A percentile compares a stretch with the other conserved stretches of the same genome.
phyloP scores from a whole-genome alignment of 2,113 vertebrate genomes.

The Mus pahari region DNA sequence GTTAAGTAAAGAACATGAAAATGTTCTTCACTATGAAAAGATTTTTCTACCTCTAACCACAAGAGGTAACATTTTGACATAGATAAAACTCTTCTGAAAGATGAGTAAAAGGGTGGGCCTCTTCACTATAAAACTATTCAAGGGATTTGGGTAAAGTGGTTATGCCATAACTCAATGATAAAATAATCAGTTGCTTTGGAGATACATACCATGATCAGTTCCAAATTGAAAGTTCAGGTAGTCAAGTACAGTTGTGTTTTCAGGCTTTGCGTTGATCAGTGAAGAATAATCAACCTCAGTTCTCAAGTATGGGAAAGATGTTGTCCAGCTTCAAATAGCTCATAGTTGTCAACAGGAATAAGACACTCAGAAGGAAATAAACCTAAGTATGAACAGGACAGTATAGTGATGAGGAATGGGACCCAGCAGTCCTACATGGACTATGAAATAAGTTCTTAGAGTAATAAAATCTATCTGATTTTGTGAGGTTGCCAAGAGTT shows the following conservation, averaged over 20 bases:
- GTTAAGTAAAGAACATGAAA: conserved; percentile 14
- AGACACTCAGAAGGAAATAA: not conserved
- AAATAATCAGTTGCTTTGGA: not conserved
- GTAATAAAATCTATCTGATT: not conserved
- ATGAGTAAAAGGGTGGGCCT: not conserved
- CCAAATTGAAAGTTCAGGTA: not conserved
- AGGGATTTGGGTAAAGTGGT: not conserved
- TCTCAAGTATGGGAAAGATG: not conserved
- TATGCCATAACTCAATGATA: not conserved
- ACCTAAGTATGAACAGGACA: not conserved
- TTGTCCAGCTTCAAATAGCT: not conserved
- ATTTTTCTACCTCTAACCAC: conserved; percentile 1
- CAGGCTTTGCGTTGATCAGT: not conserved
- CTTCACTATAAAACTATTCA: not conserved
- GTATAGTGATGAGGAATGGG: not conserved
- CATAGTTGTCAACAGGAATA: not conserved
- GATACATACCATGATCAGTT: not conserved
- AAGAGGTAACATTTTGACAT: not conserved
- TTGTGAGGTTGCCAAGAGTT: not conserved
- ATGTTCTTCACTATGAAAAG: not conserved
- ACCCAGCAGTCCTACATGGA: not conserved
- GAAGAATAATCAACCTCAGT: not conserved
- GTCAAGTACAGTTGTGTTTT: not conserved
- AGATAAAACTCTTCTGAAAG: not conserved
- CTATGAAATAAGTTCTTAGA: not conserved